Evolutionary conservation across 2,888 invertebrate genomes (phyloP), one percentile per base, ranked within the genome.

Genomic region (Tricholauxania praeusta): DNA sequence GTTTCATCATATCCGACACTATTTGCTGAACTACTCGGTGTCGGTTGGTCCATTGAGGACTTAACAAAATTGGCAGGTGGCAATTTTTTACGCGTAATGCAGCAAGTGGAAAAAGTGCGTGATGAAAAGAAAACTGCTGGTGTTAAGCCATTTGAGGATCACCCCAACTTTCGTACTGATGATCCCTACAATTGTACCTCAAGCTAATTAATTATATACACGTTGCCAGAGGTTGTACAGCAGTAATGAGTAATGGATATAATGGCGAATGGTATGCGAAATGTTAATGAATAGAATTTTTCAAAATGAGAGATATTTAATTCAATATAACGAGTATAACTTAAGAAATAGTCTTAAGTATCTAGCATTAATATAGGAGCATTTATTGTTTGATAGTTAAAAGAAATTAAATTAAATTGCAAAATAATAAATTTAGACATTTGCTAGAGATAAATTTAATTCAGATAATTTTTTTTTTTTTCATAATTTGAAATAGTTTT

Each of bases 11-110:
- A 94, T 85, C 94, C 94, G 2, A 89, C 92, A 12, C 89, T 94
- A 47, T 94, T 94, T 84, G 94, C 93, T 7, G 93, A 94, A 84
- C 88, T 94, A 47, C 91, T 94, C 83, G 92, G 91, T 66, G 92
- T 92, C 39, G 93, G 93, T n/a, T 94, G 94, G 94, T 91, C 91
- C 67, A 91, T 92, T 79, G 93, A 93, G 66, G 94, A 94, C 81
- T 88, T 94, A 74, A 92, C 92, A 72, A 94, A 94, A 83, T 86
- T 94, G 78, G 94, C 94, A 0, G 94, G 94, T 0, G 88, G 92
- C 71, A 94, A 94, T 85, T 91, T 94, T 77, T 87, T 94, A 69
- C 89, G 94, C 55, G 94, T 94, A 14, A 84, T 88, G 85, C 80
- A 81, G 64, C 83, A 84, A 77, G 94, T 93, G 1, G 94, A 94